These are phyloP conservation scores for Tretioscincus oriximinensis DNA, from an alignment of 2,113 vertebrate species.

Conservation along the genomic window DNA sequence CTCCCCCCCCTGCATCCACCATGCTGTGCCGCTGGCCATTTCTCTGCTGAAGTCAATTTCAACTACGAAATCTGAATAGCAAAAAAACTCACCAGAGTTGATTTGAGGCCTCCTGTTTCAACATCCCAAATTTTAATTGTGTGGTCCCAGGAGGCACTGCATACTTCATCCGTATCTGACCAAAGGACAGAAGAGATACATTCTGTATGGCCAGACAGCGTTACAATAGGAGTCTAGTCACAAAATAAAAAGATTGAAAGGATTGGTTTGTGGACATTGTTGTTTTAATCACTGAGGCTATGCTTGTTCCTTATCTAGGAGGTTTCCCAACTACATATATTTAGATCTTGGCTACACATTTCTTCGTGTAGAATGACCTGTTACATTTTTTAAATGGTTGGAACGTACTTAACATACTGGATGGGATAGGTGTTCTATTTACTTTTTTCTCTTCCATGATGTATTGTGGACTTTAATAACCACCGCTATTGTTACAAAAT, in stretches of 20 bases:
- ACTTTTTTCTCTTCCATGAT: too few species aligned
- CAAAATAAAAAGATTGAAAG: conserved; percentile 20
- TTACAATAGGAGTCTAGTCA: conserved; percentile 89
- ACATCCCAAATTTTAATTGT: conserved; percentile 92
- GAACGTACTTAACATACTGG: too few species aligned
- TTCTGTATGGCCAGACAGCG: conserved; percentile 92
- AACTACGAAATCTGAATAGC: background rate
- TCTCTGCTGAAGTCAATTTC: conserved; percentile 9
- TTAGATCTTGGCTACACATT: background rate
- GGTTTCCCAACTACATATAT: background rate
- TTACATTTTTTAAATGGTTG: too few species aligned
- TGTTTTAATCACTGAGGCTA: conserved; percentile 1
- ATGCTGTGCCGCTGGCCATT: too few species aligned
- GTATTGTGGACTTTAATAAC: too few species aligned
- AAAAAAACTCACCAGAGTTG: conserved; percentile 80
- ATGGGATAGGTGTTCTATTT: too few species aligned
- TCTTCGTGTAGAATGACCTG: background rate
- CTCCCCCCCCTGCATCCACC: too few species aligned
- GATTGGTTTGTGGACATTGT: background rate
- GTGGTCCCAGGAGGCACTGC: conserved; percentile 97
- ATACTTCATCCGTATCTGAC: conserved; percentile 89
- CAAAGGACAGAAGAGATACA: conserved; percentile 92
- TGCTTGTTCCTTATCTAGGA: background rate
- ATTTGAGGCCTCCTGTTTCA: conserved; percentile 85
- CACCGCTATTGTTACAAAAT: too few species aligned